Conservation (phyloP, 2,113 vertebrate species). For the Mixornis gularis region DNA sequence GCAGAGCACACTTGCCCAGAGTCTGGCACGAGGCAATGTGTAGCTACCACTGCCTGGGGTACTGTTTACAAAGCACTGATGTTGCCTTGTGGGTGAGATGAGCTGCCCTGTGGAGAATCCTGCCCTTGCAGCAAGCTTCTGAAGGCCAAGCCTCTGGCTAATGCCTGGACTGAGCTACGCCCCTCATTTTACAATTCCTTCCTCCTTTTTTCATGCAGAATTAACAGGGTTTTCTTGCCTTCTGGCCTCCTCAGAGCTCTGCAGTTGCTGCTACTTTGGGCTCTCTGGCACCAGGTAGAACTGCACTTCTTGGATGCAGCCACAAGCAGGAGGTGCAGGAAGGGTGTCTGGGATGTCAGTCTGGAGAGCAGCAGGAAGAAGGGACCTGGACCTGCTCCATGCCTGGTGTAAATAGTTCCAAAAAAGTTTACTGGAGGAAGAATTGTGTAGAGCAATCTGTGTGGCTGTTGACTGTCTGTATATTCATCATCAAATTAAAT, state of each 20-base stretch:
- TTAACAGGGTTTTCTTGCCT: background rate
- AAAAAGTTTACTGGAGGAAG: background rate
- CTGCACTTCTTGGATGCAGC: background rate
- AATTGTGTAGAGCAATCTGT: background rate
- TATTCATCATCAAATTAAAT: background rate
- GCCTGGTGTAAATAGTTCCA: background rate
- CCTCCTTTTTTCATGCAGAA: background rate
- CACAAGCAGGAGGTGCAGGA: background rate
- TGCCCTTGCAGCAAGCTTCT: background rate
- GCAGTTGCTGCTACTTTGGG: background rate
- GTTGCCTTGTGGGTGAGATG: background rate
- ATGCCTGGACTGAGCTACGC: background rate
- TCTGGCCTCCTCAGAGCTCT: background rate
- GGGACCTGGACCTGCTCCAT: background rate
- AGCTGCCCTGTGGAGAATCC: background rate
- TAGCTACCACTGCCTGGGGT: background rate
- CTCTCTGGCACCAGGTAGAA: background rate
- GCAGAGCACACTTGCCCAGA: background rate
- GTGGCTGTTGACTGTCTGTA: background rate
- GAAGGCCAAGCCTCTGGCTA: background rate
- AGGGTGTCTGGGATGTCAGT: background rate
- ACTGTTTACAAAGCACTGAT: background rate
- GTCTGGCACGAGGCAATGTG: fast-evolving
- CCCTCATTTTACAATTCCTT: background rate
- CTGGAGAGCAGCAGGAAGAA: background rate